Evolutionary conservation across 2,888 invertebrate species (phyloP).

Genomic region (Urechis unicinctus): DNA sequence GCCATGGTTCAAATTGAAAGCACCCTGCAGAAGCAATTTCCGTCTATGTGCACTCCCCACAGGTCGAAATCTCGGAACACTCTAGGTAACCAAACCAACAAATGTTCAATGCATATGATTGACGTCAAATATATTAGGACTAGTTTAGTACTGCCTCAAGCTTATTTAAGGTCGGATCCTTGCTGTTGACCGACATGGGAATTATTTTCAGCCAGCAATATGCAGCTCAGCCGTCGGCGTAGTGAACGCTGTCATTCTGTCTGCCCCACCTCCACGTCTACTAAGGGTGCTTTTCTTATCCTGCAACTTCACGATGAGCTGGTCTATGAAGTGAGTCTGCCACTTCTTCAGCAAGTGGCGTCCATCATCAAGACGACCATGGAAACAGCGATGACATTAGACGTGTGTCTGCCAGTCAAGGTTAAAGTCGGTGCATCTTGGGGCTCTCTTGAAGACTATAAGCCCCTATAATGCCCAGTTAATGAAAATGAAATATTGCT

Average conservation of each 20-base stretch:
- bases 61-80: too few species aligned
- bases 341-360: conserved; percentile 47
- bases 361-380: conserved; percentile 67
- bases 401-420: conserved; percentile 82
- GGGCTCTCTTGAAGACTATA: conserved; percentile 54
- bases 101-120: too few species aligned
- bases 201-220: too few species aligned
- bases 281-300: conserved; percentile 59
- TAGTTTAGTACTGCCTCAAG: too few species aligned
- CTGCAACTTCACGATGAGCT: conserved; percentile 95
- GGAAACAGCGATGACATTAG: conserved; percentile 69
- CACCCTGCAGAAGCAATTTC: conserved; percentile 54
- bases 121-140: too few species aligned
- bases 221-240: too few species aligned
- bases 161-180: too few species aligned
- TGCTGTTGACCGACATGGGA: too few species aligned
- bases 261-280: neutral
- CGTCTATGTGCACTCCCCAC: too few species aligned
- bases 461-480: too few species aligned
- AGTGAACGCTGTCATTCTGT: neutral
- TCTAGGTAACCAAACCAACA: too few species aligned
- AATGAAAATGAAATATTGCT: too few species aligned
- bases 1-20: conserved; percentile 77
- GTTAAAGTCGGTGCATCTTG: conserved; percentile 75
- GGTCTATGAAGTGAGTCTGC: conserved; percentile 75